A percentile compares a stretch with the other conserved stretches of the same genome.
phyloP scores from a whole-genome alignment of 2,797 vertebrate genomes.

The Salarias fasciatus region DNA sequence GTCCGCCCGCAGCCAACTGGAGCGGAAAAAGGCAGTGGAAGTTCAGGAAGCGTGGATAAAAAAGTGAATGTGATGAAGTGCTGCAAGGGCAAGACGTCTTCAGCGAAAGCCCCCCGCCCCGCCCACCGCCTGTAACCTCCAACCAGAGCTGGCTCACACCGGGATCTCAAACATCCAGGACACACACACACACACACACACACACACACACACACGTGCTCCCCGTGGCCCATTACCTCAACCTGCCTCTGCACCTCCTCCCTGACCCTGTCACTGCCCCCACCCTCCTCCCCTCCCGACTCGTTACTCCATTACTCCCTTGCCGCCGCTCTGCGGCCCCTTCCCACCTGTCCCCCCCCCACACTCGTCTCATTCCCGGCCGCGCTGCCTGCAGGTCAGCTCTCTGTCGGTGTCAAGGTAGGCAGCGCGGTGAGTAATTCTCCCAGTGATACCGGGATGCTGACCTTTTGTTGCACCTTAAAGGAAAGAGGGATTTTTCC shows the following conservation, averaged over 20 bases:
- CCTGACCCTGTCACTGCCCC: constrained; percentile 71
- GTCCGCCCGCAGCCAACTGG: constrained; percentile 69
- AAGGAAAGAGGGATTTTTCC: constrained; percentile 74
- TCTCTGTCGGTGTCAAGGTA: constrained; percentile 63
- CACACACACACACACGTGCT: constrained; percentile 41
- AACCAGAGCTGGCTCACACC: background rate
- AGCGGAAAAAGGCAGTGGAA: constrained; percentile 78
- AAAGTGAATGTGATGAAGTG: constrained; percentile 67
- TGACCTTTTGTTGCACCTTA: constrained; percentile 80
- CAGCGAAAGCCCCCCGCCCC: constrained; percentile 16
- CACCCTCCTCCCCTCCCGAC: constrained; percentile 47
- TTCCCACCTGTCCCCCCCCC: constrained; percentile 69
- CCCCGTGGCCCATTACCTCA: constrained; percentile 72
- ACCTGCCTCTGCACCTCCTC: constrained; percentile 66
- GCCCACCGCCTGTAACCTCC: background rate
- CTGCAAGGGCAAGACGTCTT: constrained; percentile 70
- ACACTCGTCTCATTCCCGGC: constrained; percentile 26
- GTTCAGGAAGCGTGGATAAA: constrained; percentile 72
- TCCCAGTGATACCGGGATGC: constrained; percentile 69
- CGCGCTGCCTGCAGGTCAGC: constrained; percentile 50
- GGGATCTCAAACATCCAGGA: constrained; percentile 43
- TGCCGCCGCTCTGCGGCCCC: constrained; percentile 55
- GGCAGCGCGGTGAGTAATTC: constrained; percentile 74
- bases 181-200: constrained; percentile 45
- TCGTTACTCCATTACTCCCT: constrained; percentile 76